These are phyloP conservation scores for Lasioglossum calceatum DNA, from an alignment of 2,888 invertebrate species.

Conservation along the genomic window DNA sequence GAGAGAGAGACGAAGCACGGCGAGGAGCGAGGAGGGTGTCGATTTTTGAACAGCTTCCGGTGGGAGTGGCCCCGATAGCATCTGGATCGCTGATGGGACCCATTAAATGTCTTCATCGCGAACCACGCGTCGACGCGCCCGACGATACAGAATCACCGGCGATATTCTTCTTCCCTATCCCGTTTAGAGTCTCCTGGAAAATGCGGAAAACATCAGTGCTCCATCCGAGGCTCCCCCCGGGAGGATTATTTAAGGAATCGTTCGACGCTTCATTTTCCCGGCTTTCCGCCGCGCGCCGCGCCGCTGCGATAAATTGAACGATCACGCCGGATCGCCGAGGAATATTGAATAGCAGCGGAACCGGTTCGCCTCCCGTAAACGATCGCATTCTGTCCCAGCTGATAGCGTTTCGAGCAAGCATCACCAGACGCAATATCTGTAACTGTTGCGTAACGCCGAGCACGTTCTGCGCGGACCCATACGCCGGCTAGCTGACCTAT, in stretches of 20 bases:
- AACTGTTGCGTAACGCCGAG: conserved; percentile 69
- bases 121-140: conserved; percentile 18
- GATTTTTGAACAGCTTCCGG: conserved; percentile 64
- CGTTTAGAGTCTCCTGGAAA: background rate
- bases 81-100: conserved; percentile 41
- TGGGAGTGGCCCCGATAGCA: conserved; percentile 57
- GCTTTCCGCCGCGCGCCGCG: background rate
- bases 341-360: conserved; percentile 61
- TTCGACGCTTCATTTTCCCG: background rate
- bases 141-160: background rate
- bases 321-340: conserved; percentile 38
- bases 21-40: conserved; percentile 29
- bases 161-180: background rate
- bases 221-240: background rate
- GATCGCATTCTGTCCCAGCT: conserved; percentile 62
- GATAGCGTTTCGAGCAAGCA: conserved; percentile 58
- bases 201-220: conserved; percentile 2
- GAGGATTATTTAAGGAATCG: background rate
- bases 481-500: conserved; percentile 44
- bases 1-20: background rate
- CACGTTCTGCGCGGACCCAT: conserved; percentile 53
- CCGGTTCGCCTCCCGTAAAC: conserved; percentile 64
- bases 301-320: conserved; percentile 39
- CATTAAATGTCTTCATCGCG: conserved; percentile 60
- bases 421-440: conserved; percentile 68